Evolutionary conservation across 2,888 invertebrate genomes (phyloP).

Genomic region (Listrodromus nycthemerus): DNA sequence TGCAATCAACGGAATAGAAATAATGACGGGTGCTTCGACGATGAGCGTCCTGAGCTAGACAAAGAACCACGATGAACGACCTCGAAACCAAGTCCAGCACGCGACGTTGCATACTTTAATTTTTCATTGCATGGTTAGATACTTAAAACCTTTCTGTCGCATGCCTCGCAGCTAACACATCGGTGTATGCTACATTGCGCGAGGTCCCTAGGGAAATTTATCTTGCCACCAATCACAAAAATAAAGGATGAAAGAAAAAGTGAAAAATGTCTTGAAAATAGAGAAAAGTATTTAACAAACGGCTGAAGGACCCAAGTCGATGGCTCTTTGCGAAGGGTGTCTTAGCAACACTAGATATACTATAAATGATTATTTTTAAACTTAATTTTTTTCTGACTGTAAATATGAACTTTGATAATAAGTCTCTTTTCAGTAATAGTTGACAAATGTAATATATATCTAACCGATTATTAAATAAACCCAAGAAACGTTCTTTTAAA

Average conservation of each 20-base stretch:
- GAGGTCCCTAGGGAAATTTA: neutral
- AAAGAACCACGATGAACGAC: neutral
- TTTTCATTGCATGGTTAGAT: neutral
- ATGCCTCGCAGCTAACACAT: conserved; percentile 3
- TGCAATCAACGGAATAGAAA: conserved; percentile 1
- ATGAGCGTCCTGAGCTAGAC: neutral
- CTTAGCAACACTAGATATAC: too few species aligned
- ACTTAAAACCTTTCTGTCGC: conserved; percentile 3
- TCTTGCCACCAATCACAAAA: neutral
- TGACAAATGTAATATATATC: neutral
- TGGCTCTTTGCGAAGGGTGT: too few species aligned
- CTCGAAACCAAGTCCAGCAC: conserved; percentile 39
- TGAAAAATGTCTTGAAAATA: too few species aligned
- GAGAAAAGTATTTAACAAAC: too few species aligned
- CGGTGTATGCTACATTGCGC: neutral
- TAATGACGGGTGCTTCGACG: neutral
- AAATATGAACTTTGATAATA: too few species aligned
- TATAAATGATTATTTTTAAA: too few species aligned
- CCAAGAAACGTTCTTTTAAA: neutral
- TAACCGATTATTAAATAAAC: neutral
- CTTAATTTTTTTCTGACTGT: too few species aligned
- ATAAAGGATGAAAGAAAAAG: neutral
- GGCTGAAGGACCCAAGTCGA: too few species aligned
- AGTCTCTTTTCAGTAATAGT: too few species aligned
- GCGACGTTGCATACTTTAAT: conserved; percentile 20